Percentiles rank a stretch among this genome's conserved stretches.
Conservation (phyloP, 2,113 vertebrate species). For the Fukomys damarensis region DNA sequence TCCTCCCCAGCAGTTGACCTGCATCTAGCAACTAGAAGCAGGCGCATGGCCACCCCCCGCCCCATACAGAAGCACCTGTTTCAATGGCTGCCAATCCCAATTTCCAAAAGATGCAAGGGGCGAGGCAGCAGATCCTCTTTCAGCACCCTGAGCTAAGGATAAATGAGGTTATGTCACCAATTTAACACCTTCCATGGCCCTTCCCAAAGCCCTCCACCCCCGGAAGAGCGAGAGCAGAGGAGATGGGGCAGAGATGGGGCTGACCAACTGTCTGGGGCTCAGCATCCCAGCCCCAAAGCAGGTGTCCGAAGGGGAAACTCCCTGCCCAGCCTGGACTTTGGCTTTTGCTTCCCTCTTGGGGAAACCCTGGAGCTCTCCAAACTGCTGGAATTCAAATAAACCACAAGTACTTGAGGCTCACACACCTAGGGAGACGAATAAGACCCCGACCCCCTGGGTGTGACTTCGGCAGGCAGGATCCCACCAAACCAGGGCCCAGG, state of each 20-base stretch:
- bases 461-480: background rate
- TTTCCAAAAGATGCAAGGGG: background rate
- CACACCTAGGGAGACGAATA: background rate
- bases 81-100: background rate
- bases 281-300: background rate
- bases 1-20: background rate
- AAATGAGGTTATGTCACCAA: background rate
- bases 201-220: background rate
- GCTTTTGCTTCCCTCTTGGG: background rate
- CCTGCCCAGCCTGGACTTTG: background rate
- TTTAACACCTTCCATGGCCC: background rate
- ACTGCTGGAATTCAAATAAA: background rate
- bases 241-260: background rate
- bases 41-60: accelerated
- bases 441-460: background rate
- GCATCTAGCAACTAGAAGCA: background rate
- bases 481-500: background rate
- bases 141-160: background rate
- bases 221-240: background rate
- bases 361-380: background rate
- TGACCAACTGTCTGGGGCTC: background rate
- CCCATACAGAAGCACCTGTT: background rate
- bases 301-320: background rate
- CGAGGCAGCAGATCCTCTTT: background rate
- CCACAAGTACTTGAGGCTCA: background rate